phyloP scores from a whole-genome alignment of 2,888 invertebrate species.

The Polyommatus iphigenia region DNA sequence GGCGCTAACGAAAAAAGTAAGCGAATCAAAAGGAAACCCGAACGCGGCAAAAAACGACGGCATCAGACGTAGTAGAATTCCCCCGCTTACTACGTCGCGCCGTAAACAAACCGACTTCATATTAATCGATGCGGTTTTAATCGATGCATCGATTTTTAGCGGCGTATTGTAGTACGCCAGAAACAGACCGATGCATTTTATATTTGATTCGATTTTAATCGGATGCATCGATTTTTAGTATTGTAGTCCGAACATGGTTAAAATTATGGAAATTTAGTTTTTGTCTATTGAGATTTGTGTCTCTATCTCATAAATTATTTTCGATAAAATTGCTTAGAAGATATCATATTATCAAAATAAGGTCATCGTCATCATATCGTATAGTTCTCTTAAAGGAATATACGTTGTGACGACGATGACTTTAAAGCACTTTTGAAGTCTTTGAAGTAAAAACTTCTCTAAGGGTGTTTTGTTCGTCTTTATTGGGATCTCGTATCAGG shows the following conservation, averaged over 20 bases:
- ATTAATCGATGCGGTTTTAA: slow-evolving; percentile 35
- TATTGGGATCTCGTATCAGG: no score
- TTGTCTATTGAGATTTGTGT: neutral
- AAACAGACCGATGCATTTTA: slow-evolving; percentile 48
- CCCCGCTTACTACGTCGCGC: slow-evolving; percentile 60
- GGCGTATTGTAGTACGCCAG: slow-evolving; percentile 42
- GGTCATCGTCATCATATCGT: no score
- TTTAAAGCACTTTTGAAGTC: neutral
- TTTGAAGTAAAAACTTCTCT: neutral
- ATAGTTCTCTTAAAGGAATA: no score
- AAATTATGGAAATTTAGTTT: neutral
- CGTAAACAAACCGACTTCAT: slow-evolving; percentile 52
- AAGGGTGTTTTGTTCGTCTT: neutral
- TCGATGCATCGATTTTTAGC: slow-evolving; percentile 24
- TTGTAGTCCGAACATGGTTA: neutral
- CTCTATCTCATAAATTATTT: neutral
- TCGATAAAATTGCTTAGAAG: neutral
- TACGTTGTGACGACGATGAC: no score
- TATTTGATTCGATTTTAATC: slow-evolving; percentile 34
- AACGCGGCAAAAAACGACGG: slow-evolving; percentile 50
- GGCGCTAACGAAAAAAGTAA: slow-evolving; percentile 66
- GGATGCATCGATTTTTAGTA: slow-evolving; percentile 5
- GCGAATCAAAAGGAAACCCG: slow-evolving; percentile 50
- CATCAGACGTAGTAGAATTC: slow-evolving; percentile 60
- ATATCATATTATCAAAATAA: neutral